Conservation (phyloP, 1,140 invertebrate genomes). For the Diachasma alloeum region DNA sequence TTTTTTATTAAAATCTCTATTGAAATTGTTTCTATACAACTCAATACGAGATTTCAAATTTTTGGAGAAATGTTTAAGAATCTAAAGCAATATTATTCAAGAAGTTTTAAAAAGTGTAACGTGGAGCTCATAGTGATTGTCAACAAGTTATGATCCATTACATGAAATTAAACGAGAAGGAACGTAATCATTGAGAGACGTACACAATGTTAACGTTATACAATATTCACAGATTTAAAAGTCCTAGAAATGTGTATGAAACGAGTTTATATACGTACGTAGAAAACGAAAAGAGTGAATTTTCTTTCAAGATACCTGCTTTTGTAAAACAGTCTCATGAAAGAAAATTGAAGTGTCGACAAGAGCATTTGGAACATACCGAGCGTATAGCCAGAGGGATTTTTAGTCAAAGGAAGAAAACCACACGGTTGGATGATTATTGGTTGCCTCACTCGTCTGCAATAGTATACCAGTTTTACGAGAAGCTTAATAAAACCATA, state of each 20-base stretch:
- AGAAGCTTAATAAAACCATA: constrained; percentile 25
- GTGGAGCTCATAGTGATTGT: too few species aligned
- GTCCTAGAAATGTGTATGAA: not conserved
- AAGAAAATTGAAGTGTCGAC: constrained; percentile 11
- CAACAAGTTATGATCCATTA: not conserved
- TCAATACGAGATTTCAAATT: too few species aligned
- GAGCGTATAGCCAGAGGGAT: constrained; percentile 12
- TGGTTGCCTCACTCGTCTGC: not conserved
- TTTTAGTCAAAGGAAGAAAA: constrained; percentile 20
- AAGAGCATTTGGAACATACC: constrained; percentile 1
- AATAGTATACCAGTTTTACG: constrained; percentile 23
- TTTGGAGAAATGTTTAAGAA: too few species aligned
- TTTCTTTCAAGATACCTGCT: not conserved
- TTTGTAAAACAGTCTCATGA: not conserved
- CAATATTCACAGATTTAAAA: not conserved
- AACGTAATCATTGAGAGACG: not conserved
- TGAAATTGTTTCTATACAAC: too few species aligned
- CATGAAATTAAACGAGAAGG: not conserved
- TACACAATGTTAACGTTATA: not conserved
- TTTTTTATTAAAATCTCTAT: too few species aligned
- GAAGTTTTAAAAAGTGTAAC: too few species aligned
- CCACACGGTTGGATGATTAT: constrained; percentile 9
- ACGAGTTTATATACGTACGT: not conserved
- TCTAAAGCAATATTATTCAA: too few species aligned
- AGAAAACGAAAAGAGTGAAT: not conserved